Evolutionary conservation across 2,113 vertebrate species (phyloP), one percentile per base, ranked within the genome.

Genomic region (Campylomormyrus tamandua): DNA sequence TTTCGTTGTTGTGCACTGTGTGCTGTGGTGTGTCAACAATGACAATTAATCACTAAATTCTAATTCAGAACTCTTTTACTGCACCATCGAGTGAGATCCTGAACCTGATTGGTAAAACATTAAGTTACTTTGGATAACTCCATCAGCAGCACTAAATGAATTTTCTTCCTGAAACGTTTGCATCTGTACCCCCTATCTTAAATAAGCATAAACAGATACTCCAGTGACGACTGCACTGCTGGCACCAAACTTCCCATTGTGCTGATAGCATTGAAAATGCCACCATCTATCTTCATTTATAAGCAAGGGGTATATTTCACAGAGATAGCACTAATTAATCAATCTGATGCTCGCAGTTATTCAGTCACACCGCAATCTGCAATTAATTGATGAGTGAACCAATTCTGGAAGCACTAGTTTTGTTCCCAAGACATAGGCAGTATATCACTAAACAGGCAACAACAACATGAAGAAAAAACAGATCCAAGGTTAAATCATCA

Each of bases 271-370:
- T 10, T 39, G 21, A 83, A 89, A 27, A 45, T 7, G 17, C 7
- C 52, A 19, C 13, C 74, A 45, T 84, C 39, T 24, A 48, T 62
- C 50, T 46, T 52, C 35, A 49, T 45, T 50, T 52, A 39, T 84
- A 48, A 53, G 42, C 74, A 83, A 53, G 19, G 89, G 83, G 11
- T 39, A 89, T 52, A 56, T 53, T 66, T 62, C 31, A 89, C 83
- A 84, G 52, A n/a, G 50, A 84, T 85, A 46, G 50, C 31, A 35
- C 39, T 45, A 89, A 89, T 85, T 45, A 89, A 89, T 84, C 50
- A 89, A 62, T 39, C 39, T 58, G 52, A 83, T 85, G 77, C 19
- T 53, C 58, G 19, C 50, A 46, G 80, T 84, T 58, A 7, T 58
- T 84, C 74, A 83, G 50, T 58, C 89, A 83, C 21, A 42, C 21